Conservation (phyloP, 2,888 invertebrate genomes). For the Hirtodrosophila histrioides region DNA sequence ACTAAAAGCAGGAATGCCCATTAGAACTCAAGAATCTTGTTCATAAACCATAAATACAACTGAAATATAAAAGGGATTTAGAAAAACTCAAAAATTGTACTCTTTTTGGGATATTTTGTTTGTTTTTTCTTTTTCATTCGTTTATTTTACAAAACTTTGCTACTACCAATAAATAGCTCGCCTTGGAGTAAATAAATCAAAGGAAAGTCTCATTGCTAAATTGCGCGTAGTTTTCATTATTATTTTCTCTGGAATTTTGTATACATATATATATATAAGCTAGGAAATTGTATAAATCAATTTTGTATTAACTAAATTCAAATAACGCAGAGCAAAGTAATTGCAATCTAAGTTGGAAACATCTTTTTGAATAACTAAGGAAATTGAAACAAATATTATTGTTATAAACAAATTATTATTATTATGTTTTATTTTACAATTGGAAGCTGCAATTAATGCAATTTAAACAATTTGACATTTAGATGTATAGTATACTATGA, state of each 20-base stretch:
- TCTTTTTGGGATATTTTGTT: conserved; percentile 17
- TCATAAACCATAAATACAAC: too few species aligned
- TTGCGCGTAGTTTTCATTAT: conserved; percentile 63
- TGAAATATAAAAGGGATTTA: too few species aligned
- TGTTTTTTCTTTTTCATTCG: conserved; percentile 42
- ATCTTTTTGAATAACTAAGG: neutral
- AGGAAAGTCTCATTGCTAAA: conserved; percentile 74
- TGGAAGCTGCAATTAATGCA: conserved; percentile 46
- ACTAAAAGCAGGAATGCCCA: too few species aligned
- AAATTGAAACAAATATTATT: conserved; percentile 16
- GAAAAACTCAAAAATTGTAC: conserved; percentile 2
- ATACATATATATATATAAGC: conserved; percentile 34
- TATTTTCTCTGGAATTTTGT: conserved; percentile 64
- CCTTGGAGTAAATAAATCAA: conserved; percentile 57
- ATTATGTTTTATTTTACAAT: conserved; percentile 26
- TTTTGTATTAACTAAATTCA: conserved; percentile 56
- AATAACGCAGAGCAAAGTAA: conserved; percentile 55
- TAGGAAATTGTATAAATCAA: conserved; percentile 46
- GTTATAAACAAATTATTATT: conserved; percentile 24
- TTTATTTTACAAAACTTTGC: conserved; percentile 69
- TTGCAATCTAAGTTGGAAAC: conserved; percentile 26
- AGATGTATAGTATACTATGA: conserved; percentile 31
- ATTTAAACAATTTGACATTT: conserved; percentile 47
- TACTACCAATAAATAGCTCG: conserved; percentile 46
- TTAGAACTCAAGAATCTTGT: too few species aligned